phyloP scores from a whole-genome alignment of 2,797 vertebrate genomes.

The Gouania willdenowi region DNA sequence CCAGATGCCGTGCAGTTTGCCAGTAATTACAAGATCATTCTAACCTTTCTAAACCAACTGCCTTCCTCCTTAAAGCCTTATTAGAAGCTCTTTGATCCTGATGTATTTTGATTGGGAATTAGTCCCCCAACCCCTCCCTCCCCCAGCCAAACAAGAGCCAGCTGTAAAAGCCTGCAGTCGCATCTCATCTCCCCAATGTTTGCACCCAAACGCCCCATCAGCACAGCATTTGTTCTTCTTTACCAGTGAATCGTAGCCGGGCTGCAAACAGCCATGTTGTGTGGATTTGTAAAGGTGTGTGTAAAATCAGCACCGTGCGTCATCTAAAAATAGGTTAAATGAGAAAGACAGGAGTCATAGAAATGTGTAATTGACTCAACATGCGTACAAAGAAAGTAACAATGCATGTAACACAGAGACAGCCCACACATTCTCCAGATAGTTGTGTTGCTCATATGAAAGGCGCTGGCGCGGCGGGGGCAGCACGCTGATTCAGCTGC shows the following conservation, averaged over 20 bases:
- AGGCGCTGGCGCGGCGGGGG: conserved; percentile 56
- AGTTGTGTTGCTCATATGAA: conserved; percentile 46
- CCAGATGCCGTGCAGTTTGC: too few relatives aligned
- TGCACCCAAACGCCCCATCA: conserved; percentile 32
- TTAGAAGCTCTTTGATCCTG: conserved; percentile 47
- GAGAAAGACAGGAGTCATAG: too few relatives aligned
- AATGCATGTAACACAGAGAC: not conserved
- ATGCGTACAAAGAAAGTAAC: too few relatives aligned
- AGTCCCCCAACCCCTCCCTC: conserved; percentile 35
- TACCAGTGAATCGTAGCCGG: conserved; percentile 3
- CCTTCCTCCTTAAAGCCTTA: conserved; percentile 14
- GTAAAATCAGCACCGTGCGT: conserved; percentile 6
- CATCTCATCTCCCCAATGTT: conserved; percentile 56
- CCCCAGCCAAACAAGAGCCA: conserved; percentile 62
- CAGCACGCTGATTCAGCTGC: conserved; percentile 78
- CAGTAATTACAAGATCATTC: not conserved
- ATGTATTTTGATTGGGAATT: conserved; percentile 68
- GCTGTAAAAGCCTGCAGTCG: conserved; percentile 65
- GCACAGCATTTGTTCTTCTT: conserved; percentile 19
- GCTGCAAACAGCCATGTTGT: conserved; percentile 2
- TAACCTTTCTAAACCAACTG: not conserved
- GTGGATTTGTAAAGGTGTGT: not conserved
- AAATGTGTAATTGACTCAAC: too few relatives aligned
- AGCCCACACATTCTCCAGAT: conserved; percentile 48
- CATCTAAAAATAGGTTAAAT: too few relatives aligned